Evolutionary conservation across 2,888 invertebrate genomes (phyloP).

Genomic region (Flexamia atlantica): DNA sequence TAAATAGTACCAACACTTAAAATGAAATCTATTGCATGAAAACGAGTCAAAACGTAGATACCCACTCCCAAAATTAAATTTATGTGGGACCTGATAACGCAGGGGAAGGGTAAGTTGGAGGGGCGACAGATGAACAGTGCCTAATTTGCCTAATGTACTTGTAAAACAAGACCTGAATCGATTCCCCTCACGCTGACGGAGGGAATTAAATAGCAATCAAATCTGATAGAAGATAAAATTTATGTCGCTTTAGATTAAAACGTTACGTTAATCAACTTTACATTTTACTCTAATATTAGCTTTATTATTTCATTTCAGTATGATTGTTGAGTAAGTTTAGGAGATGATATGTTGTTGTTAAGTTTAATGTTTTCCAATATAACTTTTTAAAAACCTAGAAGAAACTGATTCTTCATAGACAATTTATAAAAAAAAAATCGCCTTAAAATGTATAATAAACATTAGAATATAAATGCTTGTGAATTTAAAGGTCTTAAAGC

Average conservation of each 20-base stretch:
- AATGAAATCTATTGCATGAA: too few species aligned
- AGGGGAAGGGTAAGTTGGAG: background rate
- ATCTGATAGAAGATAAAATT: background rate
- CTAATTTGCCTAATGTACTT: slow-evolving; percentile 48
- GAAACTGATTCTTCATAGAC: too few species aligned
- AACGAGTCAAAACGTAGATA: background rate
- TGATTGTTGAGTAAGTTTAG: too few species aligned
- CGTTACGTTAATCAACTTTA: background rate
- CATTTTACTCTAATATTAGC: background rate
- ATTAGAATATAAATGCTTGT: too few species aligned
- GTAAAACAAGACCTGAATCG: slow-evolving; percentile 34
- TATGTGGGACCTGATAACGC: background rate
- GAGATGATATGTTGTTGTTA: too few species aligned
- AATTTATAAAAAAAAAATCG: too few species aligned
- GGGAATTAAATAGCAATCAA: background rate
- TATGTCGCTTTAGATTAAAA: background rate
- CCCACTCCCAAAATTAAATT: slow-evolving; percentile 13
- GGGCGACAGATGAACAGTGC: slow-evolving; percentile 22
- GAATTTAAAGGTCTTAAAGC: too few species aligned
- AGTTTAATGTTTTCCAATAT: too few species aligned
- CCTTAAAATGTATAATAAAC: too few species aligned
- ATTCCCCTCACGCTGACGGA: background rate
- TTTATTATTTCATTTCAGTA: too few species aligned
- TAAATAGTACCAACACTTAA: too few species aligned
- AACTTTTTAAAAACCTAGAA: too few species aligned